Evolutionary conservation across 1,140 invertebrate species (phyloP), one percentile per base, ranked within the genome.

Genomic region (Zeugodacus cucurbitae): DNA sequence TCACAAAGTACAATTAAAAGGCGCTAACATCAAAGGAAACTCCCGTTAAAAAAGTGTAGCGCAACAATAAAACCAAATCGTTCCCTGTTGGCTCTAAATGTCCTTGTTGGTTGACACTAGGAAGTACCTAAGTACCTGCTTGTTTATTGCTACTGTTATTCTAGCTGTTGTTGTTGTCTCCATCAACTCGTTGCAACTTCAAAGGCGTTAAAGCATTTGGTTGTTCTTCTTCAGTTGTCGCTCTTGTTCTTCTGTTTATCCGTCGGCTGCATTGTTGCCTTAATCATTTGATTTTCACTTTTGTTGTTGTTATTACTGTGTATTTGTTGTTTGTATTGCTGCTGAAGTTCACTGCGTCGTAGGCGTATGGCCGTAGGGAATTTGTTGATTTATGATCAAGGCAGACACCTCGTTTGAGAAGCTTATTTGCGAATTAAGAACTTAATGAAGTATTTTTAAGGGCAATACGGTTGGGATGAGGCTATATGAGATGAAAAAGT

Each of bases 201-300:
- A 82, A 82, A 82, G 74, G 74, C 74, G 74, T 34, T 48, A 82
- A 48, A 82, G 22, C 74, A 34, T 82, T 82, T 48, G 22, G 41
- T 48, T 82, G 41, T 48, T 54, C 11, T 48, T 48, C 22, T 26
- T 48, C 41, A 26, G 74, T 48, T 29, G 74, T 82, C 48, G 74
- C 26, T 48, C 0, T 44, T n/a, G 34, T 78, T n/a, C n/a, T 82
- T 26, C 41, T 29, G 74, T 82, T 22, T 22, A 34, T 32, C 20
- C 34, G 14, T 32, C 67, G 20, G 37, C 67, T 74, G 67, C 4
- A 17, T 20, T 74, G 32, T 41, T 34, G 17, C 17, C 32, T 37
- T 74, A 74, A 74, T 74, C 67, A 41, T 74, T 74, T 74, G 20
- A 74, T 41, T 22, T 32, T 41, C 8, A 14, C 17, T n/a, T 41